Evolutionary conservation across 2,888 invertebrate genomes (phyloP).

Genomic region (Thalpophila matura): DNA sequence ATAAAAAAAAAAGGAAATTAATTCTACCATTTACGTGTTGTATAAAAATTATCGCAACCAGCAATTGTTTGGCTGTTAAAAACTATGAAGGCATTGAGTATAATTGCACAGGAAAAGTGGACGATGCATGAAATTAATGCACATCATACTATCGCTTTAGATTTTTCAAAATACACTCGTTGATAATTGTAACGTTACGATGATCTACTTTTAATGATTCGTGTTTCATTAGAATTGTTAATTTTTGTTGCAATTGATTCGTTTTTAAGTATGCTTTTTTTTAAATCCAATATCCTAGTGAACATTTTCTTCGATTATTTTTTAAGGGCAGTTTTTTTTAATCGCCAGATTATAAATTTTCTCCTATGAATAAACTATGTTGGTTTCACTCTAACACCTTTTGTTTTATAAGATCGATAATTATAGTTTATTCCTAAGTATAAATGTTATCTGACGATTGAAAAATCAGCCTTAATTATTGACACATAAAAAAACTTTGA

Average conservation of each 20-base stretch:
- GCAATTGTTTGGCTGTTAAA: conserved; percentile 73
- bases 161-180: conserved; percentile 57
- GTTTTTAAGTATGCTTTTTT: conserved; percentile 7
- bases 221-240: conserved; percentile 44
- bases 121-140: conserved; percentile 81
- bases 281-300: background rate
- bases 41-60: conserved; percentile 61
- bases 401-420: too few relatives aligned
- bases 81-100: conserved; percentile 69
- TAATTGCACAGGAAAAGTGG: conserved; percentile 78
- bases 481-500: background rate
- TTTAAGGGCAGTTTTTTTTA: too few relatives aligned
- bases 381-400: too few relatives aligned
- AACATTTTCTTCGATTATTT: too few relatives aligned
- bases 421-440: too few relatives aligned
- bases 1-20: conserved; percentile 63
- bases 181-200: conserved; percentile 50
- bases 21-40: conserved; percentile 71
- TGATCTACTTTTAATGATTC: conserved; percentile 61
- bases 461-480: too few relatives aligned
- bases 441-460: too few relatives aligned
- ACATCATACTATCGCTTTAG: conserved; percentile 54
- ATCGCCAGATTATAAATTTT: too few relatives aligned
- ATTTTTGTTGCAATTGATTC: conserved; percentile 28
- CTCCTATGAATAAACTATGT: too few relatives aligned